These are phyloP conservation scores for Diplogasteroides magnus DNA, from an alignment of 1,140 invertebrate genomes.

Conservation along the genomic window DNA sequence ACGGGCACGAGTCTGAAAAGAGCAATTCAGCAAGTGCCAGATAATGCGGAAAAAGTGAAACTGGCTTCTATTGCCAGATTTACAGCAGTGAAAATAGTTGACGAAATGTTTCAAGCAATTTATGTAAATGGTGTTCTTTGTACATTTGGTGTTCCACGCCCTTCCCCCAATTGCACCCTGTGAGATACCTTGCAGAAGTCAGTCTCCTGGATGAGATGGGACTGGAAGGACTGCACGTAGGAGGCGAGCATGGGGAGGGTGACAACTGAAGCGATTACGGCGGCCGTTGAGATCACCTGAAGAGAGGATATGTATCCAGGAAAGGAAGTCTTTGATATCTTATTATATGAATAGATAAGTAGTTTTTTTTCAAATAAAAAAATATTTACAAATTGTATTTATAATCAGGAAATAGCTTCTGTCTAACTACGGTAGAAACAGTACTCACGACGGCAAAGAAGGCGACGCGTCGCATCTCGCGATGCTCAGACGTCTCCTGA, in stretches of 20 bases:
- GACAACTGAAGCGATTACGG: conserved; percentile 41
- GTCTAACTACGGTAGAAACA: no score
- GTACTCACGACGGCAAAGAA: conserved; percentile 34
- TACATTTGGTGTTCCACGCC: conserved; percentile 6
- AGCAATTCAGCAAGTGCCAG: conserved; percentile 48
- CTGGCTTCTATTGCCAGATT: conserved; percentile 51
- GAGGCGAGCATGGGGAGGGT: conserved; percentile 55
- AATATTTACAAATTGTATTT: neutral
- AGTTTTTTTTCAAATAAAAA: neutral
- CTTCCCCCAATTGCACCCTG: conserved; percentile 19
- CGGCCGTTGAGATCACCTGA: conserved; percentile 29
- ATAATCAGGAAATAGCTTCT: neutral
- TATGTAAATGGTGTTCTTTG: neutral
- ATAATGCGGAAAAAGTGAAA: conserved; percentile 52
- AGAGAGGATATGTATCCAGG: no score
- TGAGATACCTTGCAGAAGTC: conserved; percentile 44
- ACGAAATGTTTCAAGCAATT: neutral
- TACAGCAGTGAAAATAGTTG: conserved; percentile 47
- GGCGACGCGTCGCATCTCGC: conserved; percentile 45
- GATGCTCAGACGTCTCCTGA: conserved; percentile 36
- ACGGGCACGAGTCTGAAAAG: conserved; percentile 49
- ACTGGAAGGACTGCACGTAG: conserved; percentile 54
- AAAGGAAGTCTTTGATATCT: no score
- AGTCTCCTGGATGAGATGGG: conserved; percentile 5
- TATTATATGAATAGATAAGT: neutral